These are phyloP conservation scores for Muntiacus reevesi DNA, from an alignment of 2,113 vertebrate genomes.

Conservation along the genomic window DNA sequence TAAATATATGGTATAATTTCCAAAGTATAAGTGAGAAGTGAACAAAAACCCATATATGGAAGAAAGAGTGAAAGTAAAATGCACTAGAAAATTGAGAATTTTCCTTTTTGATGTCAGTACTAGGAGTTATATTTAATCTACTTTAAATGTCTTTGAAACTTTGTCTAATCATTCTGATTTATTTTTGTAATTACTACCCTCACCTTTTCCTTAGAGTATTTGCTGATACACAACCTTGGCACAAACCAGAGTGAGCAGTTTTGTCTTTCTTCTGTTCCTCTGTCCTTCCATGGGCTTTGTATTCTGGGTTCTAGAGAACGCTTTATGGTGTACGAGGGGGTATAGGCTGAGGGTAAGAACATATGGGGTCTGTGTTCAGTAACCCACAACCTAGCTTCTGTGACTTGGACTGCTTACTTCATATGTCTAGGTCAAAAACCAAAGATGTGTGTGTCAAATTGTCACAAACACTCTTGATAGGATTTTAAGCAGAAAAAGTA, in stretches of 20 bases:
- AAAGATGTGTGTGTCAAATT: neutral
- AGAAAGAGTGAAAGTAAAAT: neutral
- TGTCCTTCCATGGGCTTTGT: neutral
- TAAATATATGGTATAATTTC: neutral
- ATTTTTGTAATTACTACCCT: neutral
- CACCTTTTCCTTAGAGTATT: neutral
- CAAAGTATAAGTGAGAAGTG: neutral
- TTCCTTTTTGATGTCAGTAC: neutral
- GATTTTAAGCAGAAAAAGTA: neutral
- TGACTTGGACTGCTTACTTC: neutral
- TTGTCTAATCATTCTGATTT: neutral
- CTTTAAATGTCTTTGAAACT: neutral
- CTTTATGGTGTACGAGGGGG: fast-evolving
- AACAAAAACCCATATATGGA: neutral
- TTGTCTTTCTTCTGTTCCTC: neutral
- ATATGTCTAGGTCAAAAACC: neutral
- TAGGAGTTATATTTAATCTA: neutral
- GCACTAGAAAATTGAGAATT: neutral
- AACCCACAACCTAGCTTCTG: neutral
- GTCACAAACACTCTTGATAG: neutral
- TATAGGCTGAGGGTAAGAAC: neutral
- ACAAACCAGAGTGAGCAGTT: neutral
- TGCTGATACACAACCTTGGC: neutral
- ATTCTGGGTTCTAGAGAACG: neutral
- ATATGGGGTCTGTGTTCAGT: too few relatives aligned